phyloP scores from a whole-genome alignment of 2,113 vertebrate species.

The Oreocharis arfaki region DNA sequence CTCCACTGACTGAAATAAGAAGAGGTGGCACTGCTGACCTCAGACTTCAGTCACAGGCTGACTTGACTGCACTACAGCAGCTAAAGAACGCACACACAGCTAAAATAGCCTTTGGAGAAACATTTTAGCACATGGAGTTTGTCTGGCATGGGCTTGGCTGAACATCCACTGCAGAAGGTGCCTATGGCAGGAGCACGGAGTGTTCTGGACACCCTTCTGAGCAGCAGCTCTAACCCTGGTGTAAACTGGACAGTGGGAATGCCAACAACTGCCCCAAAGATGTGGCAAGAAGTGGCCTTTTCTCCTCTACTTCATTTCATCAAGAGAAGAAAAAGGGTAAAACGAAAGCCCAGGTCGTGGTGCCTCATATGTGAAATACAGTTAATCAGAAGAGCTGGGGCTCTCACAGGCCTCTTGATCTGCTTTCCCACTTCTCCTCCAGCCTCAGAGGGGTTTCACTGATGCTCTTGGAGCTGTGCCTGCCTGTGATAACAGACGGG shows the following conservation, averaged over 20 bases:
- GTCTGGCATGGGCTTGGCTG: neutral
- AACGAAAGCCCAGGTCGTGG: neutral
- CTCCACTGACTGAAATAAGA: neutral
- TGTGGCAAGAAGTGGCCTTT: neutral
- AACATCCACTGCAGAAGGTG: neutral
- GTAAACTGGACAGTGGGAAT: neutral
- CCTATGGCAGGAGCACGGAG: neutral
- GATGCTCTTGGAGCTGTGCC: neutral
- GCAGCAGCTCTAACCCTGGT: neutral
- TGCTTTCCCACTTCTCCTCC: neutral
- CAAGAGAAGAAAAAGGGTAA: neutral
- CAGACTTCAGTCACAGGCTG: neutral
- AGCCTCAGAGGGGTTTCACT: neutral
- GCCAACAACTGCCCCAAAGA: neutral
- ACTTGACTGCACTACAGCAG: neutral
- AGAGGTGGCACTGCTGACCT: neutral
- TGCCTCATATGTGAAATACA: neutral
- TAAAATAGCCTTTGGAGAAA: constrained; percentile 8
- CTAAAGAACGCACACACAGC: neutral
- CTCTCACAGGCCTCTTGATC: neutral
- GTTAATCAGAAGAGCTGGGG: neutral
- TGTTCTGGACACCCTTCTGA: neutral
- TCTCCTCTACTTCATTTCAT: neutral
- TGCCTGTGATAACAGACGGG: neutral
- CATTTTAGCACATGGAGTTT: neutral